phyloP scores from a whole-genome alignment of 2,888 invertebrate genomes.

The Acrobasis suavella region DNA sequence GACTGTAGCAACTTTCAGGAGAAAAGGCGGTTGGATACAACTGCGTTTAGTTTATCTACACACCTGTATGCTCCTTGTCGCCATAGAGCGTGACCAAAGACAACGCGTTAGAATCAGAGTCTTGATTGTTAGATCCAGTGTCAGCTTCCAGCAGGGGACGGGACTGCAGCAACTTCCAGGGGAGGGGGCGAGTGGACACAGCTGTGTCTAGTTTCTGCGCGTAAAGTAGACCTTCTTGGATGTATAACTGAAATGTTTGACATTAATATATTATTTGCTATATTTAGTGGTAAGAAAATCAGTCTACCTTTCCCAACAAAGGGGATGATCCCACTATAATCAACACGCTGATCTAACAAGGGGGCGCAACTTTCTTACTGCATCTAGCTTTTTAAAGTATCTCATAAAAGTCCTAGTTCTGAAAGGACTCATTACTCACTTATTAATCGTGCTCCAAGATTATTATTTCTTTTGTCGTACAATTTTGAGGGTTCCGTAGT shows the following conservation, averaged over 20 bases:
- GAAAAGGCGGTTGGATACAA: too few species aligned
- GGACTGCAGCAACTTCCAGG: constrained; percentile 89
- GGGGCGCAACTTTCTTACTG: too few species aligned
- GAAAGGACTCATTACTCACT: too few species aligned
- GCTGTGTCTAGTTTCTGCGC: constrained; percentile 56
- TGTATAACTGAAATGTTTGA: constrained; percentile 81
- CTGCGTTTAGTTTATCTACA: neutral
- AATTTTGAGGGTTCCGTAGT: too few species aligned
- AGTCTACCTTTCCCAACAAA: neutral
- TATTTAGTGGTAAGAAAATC: neutral
- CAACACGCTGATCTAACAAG: neutral
- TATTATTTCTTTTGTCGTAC: too few species aligned
- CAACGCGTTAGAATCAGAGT: constrained; percentile 77
- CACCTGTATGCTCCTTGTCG: constrained; percentile 86
- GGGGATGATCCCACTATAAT: too few species aligned
- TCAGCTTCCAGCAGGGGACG: constrained; percentile 68
- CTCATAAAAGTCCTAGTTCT: too few species aligned
- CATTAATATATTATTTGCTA: neutral
- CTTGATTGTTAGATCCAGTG: constrained; percentile 46
- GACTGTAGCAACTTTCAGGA: too few species aligned
- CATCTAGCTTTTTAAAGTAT: too few species aligned
- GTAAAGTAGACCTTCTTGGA: constrained; percentile 82
- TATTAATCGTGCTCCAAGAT: too few species aligned
- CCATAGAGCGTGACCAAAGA: constrained; percentile 89
- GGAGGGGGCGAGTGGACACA: constrained; percentile 73